Evolutionary conservation across 2,113 vertebrate genomes (phyloP), one percentile per base, ranked within the genome.

Genomic region (Anoura caudifer): DNA sequence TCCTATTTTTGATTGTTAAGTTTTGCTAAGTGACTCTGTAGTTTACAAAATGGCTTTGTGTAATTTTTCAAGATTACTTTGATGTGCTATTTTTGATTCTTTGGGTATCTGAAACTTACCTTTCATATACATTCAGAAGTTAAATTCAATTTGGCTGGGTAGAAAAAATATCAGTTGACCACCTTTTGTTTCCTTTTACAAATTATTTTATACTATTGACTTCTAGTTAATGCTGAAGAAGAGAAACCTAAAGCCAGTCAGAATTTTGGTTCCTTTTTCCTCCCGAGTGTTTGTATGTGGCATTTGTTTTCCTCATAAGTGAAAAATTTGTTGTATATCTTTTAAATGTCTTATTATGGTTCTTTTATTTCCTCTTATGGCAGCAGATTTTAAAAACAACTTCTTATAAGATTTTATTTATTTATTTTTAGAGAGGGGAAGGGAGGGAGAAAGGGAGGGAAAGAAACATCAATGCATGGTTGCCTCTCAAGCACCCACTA

Each of bases 31-130:
- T 47, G 7, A 17, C 33, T 69, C 16, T 75, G 7, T 83, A 76
- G n/a, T 89, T 77, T 69, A 31, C 19, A 77, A 36, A 96, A 69
- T 82, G 61, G 16, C 28, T 91, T 91, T 73, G 52, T 84, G 20
- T 75, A 22, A 94, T 65, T 92, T 84, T 91, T 79, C 31, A 91
- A 47, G 38, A 26, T 84, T 69, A 94, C 24, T 95, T 67, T 22
- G 11, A 4, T 80, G 31, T 79, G 16, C 24, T 59, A 5, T 59
- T 85, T 89, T 88, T 85, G 11, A 88, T 92, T 90, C n/a, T 90
- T 80, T 70, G 47, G n/a, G 17, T 85, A 81, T 90, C 59, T 67
- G 65, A 80, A 90, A 87, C 38, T 86, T 20, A 85, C 38, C 33
- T 93, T 73, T 84, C n/a, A n/a, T 54, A 91, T 67, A 75, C 3